Percentiles rank a stretch among this genome's conserved stretches.
These are phyloP conservation scores for Drosophila lini DNA, from an alignment of 1,140 invertebrate species.

Conservation along the genomic window DNA sequence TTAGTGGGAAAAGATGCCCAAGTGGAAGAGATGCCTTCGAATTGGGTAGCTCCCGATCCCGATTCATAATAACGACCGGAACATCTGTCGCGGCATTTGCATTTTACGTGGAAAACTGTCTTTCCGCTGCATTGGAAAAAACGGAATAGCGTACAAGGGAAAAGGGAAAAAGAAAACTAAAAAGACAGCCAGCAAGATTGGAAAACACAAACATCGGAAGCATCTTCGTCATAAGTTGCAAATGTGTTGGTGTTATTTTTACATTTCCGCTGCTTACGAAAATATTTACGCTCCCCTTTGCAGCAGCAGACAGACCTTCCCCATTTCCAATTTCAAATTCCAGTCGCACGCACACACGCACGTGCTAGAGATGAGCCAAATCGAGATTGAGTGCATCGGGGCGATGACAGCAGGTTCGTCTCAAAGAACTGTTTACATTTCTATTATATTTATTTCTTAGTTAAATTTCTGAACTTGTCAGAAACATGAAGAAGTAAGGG, in stretches of 20 bases:
- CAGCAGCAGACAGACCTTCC: slow-evolving; percentile 23
- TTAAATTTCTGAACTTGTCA: neutral
- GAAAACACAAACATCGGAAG: slow-evolving; percentile 58
- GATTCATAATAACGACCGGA: slow-evolving; percentile 53
- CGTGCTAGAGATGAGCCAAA: slow-evolving; percentile 24
- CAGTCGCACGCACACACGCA: slow-evolving; percentile 47
- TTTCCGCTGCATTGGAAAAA: slow-evolving; percentile 52
- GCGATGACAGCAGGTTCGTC: slow-evolving; percentile 17
- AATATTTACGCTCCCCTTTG: slow-evolving; percentile 62
- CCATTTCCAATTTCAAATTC: slow-evolving; percentile 56
- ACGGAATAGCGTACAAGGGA: slow-evolving; percentile 10
- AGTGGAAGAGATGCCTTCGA: slow-evolving; percentile 38
- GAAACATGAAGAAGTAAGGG: neutral
- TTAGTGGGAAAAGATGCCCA: slow-evolving; percentile 30
- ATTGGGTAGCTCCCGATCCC: slow-evolving; percentile 32
- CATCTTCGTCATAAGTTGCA: slow-evolving; percentile 55
- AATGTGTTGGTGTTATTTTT: slow-evolving; percentile 80
- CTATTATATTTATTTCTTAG: neutral
- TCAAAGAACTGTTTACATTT: neutral
- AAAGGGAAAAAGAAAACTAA: slow-evolving; percentile 7
- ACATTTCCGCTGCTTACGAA: slow-evolving; percentile 80
- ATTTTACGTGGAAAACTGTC: slow-evolving; percentile 70
- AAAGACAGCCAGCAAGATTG: slow-evolving; percentile 32
- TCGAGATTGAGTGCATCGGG: slow-evolving; percentile 31
- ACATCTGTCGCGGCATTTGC: slow-evolving; percentile 74